Conservation (phyloP, 2,797 vertebrate species). For the Sebastiscus tertius region DNA sequence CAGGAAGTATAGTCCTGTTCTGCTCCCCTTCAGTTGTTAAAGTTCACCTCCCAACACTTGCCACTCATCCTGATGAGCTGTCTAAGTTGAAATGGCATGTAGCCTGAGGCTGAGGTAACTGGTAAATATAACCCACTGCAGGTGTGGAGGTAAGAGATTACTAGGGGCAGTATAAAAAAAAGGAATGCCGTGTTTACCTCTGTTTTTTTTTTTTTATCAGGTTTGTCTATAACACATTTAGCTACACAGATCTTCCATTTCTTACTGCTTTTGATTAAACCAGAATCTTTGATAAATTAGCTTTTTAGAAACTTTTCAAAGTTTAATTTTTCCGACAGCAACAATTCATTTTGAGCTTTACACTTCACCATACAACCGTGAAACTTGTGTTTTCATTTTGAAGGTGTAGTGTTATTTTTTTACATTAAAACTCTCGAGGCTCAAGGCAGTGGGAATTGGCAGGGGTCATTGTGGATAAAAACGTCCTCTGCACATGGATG, state of each 20-base stretch:
- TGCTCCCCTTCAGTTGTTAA: conserved; percentile 24
- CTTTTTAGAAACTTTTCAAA: conserved; percentile 9
- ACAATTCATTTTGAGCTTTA: conserved; percentile 33
- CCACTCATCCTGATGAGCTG: conserved; percentile 59
- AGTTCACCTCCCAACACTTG: conserved; percentile 57
- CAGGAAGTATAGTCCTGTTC: conserved; percentile 9
- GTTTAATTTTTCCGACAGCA: conserved; percentile 5
- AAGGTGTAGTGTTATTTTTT: conserved; percentile 21
- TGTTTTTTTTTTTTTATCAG: not conserved
- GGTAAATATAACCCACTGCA: conserved; percentile 27
- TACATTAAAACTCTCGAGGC: conserved; percentile 30
- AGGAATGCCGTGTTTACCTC: conserved; percentile 1
- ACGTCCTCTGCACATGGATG: conserved; percentile 60
- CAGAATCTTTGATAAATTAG: not conserved
- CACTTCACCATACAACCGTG: conserved; percentile 16
- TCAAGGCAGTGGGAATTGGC: conserved; percentile 44
- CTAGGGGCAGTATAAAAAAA: not conserved
- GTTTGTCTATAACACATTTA: conserved; percentile 7
- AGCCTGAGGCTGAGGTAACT: conserved; percentile 41
- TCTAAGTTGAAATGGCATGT: conserved; percentile 44
- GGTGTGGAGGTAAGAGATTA: conserved; percentile 10
- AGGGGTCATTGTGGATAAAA: conserved; percentile 52
- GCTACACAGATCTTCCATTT: not conserved
- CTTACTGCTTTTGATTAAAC: not conserved
- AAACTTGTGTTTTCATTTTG: conserved; percentile 35